These are phyloP conservation scores for Teleopsis dalmanni DNA, from an alignment of 1,140 invertebrate species.

Conservation along the genomic window DNA sequence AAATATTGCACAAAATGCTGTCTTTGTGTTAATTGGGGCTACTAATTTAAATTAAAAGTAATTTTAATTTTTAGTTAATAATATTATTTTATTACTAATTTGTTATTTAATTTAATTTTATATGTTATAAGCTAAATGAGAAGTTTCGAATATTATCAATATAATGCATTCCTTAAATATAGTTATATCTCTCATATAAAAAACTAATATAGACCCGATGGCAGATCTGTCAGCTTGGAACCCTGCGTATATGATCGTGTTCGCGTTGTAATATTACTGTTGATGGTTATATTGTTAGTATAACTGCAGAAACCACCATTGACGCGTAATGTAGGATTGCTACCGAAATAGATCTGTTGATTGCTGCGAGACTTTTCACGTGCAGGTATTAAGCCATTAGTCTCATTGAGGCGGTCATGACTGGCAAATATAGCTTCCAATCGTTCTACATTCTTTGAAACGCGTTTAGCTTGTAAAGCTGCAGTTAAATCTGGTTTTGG, in stretches of 20 bases:
- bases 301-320: constrained; percentile 30
- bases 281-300: constrained; percentile 31
- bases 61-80: too few species aligned
- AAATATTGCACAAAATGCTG: too few species aligned
- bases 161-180: background rate
- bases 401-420: constrained; percentile 54
- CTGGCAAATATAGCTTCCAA: constrained; percentile 58
- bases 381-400: constrained; percentile 56
- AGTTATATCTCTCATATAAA: too few species aligned
- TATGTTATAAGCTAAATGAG: background rate
- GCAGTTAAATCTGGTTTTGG: constrained; percentile 47
- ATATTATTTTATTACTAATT: too few species aligned
- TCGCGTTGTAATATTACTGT: constrained; percentile 26
- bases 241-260: constrained; percentile 34
- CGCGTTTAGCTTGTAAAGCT: constrained; percentile 49
- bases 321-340: constrained; percentile 44
- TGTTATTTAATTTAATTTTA: too few species aligned
- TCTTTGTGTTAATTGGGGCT: too few species aligned
- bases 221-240: constrained; percentile 61
- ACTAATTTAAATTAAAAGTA: too few species aligned
- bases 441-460: constrained; percentile 69
- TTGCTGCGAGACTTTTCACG: constrained; percentile 47
- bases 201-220: constrained; percentile 59
- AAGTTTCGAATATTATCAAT: constrained; percentile 3
- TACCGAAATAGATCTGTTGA: constrained; percentile 42